These are phyloP conservation scores for Staurois parvus DNA, from an alignment of 2,797 vertebrate genomes.

Conservation along the genomic window DNA sequence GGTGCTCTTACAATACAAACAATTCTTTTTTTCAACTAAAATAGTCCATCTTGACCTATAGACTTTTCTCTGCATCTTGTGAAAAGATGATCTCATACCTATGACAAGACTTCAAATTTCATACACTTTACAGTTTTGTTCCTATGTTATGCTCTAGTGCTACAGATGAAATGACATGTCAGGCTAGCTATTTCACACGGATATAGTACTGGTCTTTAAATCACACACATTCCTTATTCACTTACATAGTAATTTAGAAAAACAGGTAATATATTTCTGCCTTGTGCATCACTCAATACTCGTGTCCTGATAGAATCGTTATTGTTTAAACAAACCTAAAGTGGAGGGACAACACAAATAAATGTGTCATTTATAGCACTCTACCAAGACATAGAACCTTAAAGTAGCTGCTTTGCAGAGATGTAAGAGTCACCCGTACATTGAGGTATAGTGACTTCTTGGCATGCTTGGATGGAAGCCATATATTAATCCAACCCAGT, in stretches of 20 bases:
- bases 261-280: constrained; percentile 43
- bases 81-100: too few species aligned
- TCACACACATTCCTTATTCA: constrained; percentile 24
- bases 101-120: too few species aligned
- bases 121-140: too few species aligned
- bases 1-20: too few species aligned
- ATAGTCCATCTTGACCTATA: too few species aligned
- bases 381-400: constrained; percentile 35
- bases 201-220: constrained; percentile 31
- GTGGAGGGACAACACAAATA: constrained; percentile 41
- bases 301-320: constrained; percentile 54
- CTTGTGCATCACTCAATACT: constrained; percentile 54
- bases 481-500: constrained; percentile 53
- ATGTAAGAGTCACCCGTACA: constrained; percentile 22
- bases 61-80: too few species aligned
- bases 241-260: constrained; percentile 51
- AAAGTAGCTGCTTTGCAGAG: constrained; percentile 6
- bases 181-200: background rate
- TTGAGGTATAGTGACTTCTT: constrained; percentile 57
- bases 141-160: background rate
- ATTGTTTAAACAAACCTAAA: constrained; percentile 58
- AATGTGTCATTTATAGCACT: constrained; percentile 61
- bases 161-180: background rate
- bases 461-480: constrained; percentile 42
- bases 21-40: too few species aligned